Conservation (phyloP, 2,113 vertebrate genomes). For the Lophochroa leadbeateri region DNA sequence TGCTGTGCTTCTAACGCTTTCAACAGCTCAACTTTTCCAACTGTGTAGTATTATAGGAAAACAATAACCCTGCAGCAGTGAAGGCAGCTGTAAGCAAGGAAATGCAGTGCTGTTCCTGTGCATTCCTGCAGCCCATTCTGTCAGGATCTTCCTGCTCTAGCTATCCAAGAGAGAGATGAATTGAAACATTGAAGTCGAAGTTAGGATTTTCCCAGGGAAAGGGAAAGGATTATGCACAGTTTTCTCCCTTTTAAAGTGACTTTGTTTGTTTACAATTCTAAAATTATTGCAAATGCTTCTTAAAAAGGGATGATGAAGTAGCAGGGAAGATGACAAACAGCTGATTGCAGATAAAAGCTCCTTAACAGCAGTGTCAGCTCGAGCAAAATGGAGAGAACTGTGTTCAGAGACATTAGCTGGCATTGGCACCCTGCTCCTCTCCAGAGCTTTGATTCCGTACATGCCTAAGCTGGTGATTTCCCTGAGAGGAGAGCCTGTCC, state of each 20-base stretch:
- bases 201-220: slow-evolving; percentile 65
- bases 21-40: slow-evolving; percentile 44
- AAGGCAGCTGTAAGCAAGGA: slow-evolving; percentile 44
- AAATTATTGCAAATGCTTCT: slow-evolving; percentile 36
- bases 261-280: slow-evolving; percentile 58
- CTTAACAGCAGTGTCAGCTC: slow-evolving; percentile 44
- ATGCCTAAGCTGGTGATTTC: neutral
- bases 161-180: slow-evolving; percentile 53
- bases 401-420: slow-evolving; percentile 27
- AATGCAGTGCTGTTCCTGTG: slow-evolving; percentile 12
- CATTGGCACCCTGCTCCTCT: slow-evolving; percentile 18
- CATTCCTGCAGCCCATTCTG: slow-evolving; percentile 7
- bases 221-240: slow-evolving; percentile 32
- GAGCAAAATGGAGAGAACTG: neutral
- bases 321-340: slow-evolving; percentile 53
- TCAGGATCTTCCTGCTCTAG: neutral
- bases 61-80: neutral
- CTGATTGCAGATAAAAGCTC: slow-evolving; percentile 58
- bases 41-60: slow-evolving; percentile 33
- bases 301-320: slow-evolving; percentile 45
- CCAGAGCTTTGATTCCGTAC: neutral
- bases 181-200: slow-evolving; percentile 37
- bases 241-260: slow-evolving; percentile 52
- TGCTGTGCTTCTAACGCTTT: neutral
- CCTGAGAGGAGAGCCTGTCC: neutral